Base-by-base conservation (phyloP, 1,140 invertebrate genomes). In the Orchestia grillus region DNA sequence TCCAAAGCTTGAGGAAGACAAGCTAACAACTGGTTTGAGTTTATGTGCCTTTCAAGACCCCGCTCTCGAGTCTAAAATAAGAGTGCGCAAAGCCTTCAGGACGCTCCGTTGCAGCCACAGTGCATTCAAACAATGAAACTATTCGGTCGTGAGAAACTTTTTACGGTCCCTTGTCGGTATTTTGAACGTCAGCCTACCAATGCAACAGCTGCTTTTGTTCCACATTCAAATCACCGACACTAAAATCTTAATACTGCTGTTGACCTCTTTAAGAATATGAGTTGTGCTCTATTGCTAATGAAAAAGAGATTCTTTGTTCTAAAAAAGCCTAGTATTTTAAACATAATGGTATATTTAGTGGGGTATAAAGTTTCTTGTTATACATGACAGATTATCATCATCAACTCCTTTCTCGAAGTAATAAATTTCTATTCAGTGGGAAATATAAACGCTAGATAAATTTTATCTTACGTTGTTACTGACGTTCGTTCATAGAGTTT, bases 81-180 rank as follows among this genome's bases (percentile, higher is more conserved):
- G 44, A 94, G 92, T 47, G 92, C 92, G 47, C 92, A 94, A 94
- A 47, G 92, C 44, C 3, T 40, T 94, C 19, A 44, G 44, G 92
- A 45, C 92, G 92, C 92, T 94, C 92, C 45, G 92, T 94, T 47
- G 43, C 92, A 94, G 44, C 92, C 41, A 47, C 41, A 94, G 44
- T 94, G 92, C 92, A 94, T 94, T 47, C 41, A 94, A 94, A 94
- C 92, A 94, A 94, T 94, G 92, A 94, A 94, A 94, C 92, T 94
- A 94, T 94, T 94, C 44, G 92, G 92, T 90, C 92, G 44, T 94
- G 92, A 94, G 92, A 44, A 47, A 44, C 44, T 94, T 45, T 94
- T 94, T 94, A 94, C 44, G 43, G 92, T 44, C 92, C n/a, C 43
- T 41, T 44, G 88, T 90, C 8, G 88, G 88, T 90, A 90, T 90